Evolutionary conservation across 1,140 invertebrate genomes (phyloP), one percentile per base, ranked within the genome.

Genomic region (Hyposmocoma kahamanoa): DNA sequence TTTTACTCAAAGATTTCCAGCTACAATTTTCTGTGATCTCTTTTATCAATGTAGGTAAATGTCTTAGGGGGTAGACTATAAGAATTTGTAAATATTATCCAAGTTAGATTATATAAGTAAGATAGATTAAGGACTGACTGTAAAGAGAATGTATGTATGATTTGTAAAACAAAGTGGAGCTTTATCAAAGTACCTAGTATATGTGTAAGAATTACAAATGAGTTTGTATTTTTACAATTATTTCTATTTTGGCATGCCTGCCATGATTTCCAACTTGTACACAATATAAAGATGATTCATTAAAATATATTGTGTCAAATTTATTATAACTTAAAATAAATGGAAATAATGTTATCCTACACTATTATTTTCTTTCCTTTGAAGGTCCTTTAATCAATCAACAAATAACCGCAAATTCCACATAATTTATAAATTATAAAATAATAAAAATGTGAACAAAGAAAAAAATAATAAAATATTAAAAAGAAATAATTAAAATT

Each of bases 1-100:
- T 73, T 72, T 79, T 78, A 81, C 76, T 83, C 77, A 75, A 84
- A 86, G 71, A 83, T 86, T 86, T 87, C 82, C 82, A 86, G 83
- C 86, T 87, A 86, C 84, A 86, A 86, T 87, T 87, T 87, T 87
- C 84, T 87, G 86, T 87, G 86, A 87, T 87, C 86, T 87, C 86
- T 87, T 81, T 77, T 81, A 86, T 84, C 77, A 80, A 72, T 80
- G 68, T 85, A 83, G 72, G 67, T 85, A 76, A 80, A 80, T 74
- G 65, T 72, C 67, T 79, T 77, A 34, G 78, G 67, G 73, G 56
- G 75, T 70, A 76, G 75, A 66, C 22, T 45, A 63, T 75, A 72
- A 62, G 54, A 62, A 62, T 71, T 75, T 81, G 73, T 84, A 80
- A 83, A 84, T 84, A 82, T 69, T 71, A 76, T 44, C 50, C 65